Evolutionary conservation across 2,888 invertebrate genomes (phyloP).

Genomic region (Augochlorella aurata): DNA sequence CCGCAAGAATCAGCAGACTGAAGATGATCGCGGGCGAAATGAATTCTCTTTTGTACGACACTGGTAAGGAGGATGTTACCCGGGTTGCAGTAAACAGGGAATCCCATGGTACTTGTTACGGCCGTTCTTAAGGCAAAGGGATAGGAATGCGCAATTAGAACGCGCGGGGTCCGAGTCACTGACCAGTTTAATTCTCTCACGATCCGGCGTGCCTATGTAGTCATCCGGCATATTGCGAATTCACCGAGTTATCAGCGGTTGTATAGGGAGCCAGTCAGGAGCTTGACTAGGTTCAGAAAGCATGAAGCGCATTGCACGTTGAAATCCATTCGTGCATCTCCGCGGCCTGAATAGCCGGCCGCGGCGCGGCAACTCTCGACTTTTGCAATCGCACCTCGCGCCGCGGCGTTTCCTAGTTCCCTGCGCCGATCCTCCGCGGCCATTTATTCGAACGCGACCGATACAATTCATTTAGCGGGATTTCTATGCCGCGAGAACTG

Average conservation of each 20-base stretch:
- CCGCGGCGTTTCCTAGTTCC: conserved; percentile 69
- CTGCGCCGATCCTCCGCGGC: background rate
- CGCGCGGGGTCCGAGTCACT: conserved; percentile 28
- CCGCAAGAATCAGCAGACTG: background rate
- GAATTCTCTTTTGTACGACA: background rate
- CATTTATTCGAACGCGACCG: conserved; percentile 41
- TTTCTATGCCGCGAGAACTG: conserved; percentile 30
- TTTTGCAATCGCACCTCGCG: conserved; percentile 68
- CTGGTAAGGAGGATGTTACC: background rate
- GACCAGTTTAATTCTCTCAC: conserved; percentile 52
- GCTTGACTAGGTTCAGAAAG: conserved; percentile 53
- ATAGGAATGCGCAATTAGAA: conserved; percentile 14
- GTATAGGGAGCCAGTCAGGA: conserved; percentile 42
- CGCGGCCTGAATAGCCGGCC: conserved; percentile 57
- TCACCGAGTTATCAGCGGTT: conserved; percentile 61
- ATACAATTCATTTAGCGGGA: conserved; percentile 43
- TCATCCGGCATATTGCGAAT: conserved; percentile 53
- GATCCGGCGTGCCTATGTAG: conserved; percentile 30
- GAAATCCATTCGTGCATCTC: conserved; percentile 72
- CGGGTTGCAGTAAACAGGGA: background rate
- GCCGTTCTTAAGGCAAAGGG: background rate
- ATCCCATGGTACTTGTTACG: background rate
- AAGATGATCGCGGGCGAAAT: background rate
- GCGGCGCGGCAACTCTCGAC: conserved; percentile 54
- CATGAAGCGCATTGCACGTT: conserved; percentile 56